Evolutionary conservation across 2,797 vertebrate species (phyloP).

Genomic region (Centroberyx gerrardi): DNA sequence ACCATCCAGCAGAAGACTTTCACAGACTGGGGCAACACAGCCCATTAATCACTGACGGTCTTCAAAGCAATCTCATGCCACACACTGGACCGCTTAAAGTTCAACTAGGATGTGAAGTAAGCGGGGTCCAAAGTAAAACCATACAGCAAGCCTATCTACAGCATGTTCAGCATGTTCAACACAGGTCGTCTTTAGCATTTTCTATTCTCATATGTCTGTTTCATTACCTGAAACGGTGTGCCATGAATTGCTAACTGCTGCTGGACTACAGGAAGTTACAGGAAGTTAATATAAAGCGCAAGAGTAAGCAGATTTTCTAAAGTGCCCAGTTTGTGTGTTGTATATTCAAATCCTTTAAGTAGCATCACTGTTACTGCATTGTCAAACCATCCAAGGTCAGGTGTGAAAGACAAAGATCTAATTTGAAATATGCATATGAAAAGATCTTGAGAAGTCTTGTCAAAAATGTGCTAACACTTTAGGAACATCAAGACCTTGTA

Average conservation of each 20-base stretch:
- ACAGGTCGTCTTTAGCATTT: neutral
- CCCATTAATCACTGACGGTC: constrained; percentile 63
- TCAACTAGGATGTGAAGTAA: constrained; percentile 30
- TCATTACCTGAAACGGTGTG: neutral
- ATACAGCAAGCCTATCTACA: neutral
- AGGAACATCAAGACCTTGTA: constrained; percentile 35
- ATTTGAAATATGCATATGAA: constrained; percentile 5
- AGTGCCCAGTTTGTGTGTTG: too few relatives aligned
- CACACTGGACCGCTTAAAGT: constrained; percentile 31
- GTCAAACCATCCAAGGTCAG: neutral
- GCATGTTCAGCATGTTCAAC: neutral
- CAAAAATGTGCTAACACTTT: constrained; percentile 48
- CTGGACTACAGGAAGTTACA: too few relatives aligned
- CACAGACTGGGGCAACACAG: constrained; percentile 18
- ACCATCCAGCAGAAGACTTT: constrained; percentile 36
- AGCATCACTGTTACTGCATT: too few relatives aligned
- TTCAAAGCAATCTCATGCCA: constrained; percentile 49
- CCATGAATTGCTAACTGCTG: neutral
- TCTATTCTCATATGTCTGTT: neutral
- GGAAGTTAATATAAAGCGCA: too few relatives aligned
- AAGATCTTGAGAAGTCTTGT: constrained; percentile 8
- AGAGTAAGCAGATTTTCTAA: too few relatives aligned
- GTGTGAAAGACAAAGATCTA: neutral
- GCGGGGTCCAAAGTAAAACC: constrained; percentile 38
- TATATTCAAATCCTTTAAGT: too few relatives aligned